phyloP scores from a whole-genome alignment of 2,888 invertebrate species.

The Spodoptera picta region DNA sequence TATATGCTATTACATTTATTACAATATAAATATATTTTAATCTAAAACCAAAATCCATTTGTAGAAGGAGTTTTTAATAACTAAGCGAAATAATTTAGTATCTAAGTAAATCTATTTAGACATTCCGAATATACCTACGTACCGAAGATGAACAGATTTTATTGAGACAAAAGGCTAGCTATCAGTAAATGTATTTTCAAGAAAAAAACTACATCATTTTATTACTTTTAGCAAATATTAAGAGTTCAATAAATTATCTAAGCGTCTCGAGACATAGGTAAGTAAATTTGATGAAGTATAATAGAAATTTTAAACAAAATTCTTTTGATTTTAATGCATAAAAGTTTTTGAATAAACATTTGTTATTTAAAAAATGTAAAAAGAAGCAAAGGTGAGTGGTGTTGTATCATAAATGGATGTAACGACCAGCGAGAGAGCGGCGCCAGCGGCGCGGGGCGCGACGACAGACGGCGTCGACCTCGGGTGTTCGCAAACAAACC shows the following conservation, averaged over 20 bases:
- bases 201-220: slow-evolving; percentile 5
- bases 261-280: slow-evolving; percentile 1
- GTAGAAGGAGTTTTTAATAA: not conserved
- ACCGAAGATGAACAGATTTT: slow-evolving; percentile 8
- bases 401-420: too few species aligned
- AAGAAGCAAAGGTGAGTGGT: too few species aligned
- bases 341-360: too few species aligned
- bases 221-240: slow-evolving; percentile 11
- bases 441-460: too few species aligned
- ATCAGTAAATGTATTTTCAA: not conserved
- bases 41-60: not conserved
- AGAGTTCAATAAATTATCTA: slow-evolving; percentile 12
- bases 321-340: too few species aligned
- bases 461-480: too few species aligned
- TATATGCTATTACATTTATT: too few species aligned
- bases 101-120: slow-evolving; percentile 4
- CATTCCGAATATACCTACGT: not conserved
- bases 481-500: too few species aligned
- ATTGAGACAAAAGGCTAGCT: not conserved
- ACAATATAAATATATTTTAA: too few species aligned
- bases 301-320: slow-evolving; percentile 8
- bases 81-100: not conserved
- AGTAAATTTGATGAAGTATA: slow-evolving; percentile 1
- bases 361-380: too few species aligned
- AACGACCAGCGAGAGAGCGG: too few species aligned